Evolutionary conservation across 2,113 vertebrate genomes (phyloP).

Genomic region (Notarius lentiginosus): DNA sequence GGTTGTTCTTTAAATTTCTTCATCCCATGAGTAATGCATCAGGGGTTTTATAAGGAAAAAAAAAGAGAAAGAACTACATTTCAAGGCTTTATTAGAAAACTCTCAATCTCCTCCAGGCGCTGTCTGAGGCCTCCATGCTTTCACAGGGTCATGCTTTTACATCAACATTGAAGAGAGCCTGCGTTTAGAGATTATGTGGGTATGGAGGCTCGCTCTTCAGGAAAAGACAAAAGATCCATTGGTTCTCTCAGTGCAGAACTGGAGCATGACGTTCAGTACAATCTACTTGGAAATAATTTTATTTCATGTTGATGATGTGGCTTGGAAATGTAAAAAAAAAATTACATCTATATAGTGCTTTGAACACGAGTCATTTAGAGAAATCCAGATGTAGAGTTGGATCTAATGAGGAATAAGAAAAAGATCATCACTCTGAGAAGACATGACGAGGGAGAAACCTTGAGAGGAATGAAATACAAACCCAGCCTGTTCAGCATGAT

Average conservation of each 20-base stretch:
- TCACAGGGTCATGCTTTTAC: constrained; percentile 20
- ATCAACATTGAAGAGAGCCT: background rate
- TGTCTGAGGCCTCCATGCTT: constrained; percentile 33
- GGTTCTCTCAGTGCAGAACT: background rate
- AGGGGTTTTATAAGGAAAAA: constrained; percentile 36
- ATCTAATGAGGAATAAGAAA: background rate
- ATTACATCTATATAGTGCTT: background rate
- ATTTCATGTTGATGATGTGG: background rate
- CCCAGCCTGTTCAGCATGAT: background rate
- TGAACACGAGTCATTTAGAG: background rate
- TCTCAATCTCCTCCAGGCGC: constrained; percentile 33
- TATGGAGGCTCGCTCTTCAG: background rate
- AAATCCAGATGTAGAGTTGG: background rate
- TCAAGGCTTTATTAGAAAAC: constrained; percentile 43
- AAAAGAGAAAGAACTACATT: constrained; percentile 12
- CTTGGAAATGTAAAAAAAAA: background rate
- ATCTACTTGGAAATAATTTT: background rate
- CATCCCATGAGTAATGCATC: constrained; percentile 20
- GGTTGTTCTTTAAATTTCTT: constrained; percentile 31
- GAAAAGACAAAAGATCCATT: constrained; percentile 12
- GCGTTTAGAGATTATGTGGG: too few species aligned
- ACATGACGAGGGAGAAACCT: background rate
- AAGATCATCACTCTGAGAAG: background rate
- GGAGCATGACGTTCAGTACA: background rate
- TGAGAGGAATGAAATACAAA: background rate